Conservation (phyloP, 2,113 vertebrate species). For the Hippolais icterina region DNA sequence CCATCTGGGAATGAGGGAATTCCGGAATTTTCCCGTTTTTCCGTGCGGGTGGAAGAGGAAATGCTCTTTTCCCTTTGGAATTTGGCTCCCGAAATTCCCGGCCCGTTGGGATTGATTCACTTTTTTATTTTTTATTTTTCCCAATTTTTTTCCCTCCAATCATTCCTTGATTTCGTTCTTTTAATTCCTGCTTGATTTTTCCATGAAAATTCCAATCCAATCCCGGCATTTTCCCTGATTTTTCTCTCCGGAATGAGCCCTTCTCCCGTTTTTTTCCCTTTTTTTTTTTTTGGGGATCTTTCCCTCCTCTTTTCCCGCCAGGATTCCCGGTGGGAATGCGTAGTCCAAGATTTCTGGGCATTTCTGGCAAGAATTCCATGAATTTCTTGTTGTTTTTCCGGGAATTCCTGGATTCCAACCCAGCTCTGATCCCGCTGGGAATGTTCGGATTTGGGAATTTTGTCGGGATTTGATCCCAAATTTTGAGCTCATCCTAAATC, state of each 20-base stretch:
- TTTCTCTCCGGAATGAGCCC: neutral
- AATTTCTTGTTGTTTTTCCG: rapidly evolving
- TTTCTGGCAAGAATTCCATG: neutral
- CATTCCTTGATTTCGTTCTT: neutral
- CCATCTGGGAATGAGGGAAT: neutral
- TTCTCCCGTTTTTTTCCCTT: neutral
- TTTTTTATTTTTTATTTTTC: neutral
- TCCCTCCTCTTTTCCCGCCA: neutral
- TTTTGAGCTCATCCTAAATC: neutral
- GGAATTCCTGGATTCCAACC: rapidly evolving
- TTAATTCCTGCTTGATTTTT: neutral
- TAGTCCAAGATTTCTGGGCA: slow-evolving; percentile 1
- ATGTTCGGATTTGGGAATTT: neutral
- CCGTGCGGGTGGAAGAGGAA: slow-evolving; percentile 47
- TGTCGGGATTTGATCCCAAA: neutral
- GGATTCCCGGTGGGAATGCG: neutral
- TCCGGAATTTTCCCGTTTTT: neutral
- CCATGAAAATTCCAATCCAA: neutral
- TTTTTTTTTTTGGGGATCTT: neutral
- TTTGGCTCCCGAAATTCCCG: neutral
- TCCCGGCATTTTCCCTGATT: neutral
- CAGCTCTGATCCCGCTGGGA: neutral
- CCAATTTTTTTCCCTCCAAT: neutral
- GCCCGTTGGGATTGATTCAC: neutral
- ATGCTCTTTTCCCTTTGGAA: slow-evolving; percentile 49